phyloP scores from a whole-genome alignment of 2,888 invertebrate species.

The Horisme vitalbata region DNA sequence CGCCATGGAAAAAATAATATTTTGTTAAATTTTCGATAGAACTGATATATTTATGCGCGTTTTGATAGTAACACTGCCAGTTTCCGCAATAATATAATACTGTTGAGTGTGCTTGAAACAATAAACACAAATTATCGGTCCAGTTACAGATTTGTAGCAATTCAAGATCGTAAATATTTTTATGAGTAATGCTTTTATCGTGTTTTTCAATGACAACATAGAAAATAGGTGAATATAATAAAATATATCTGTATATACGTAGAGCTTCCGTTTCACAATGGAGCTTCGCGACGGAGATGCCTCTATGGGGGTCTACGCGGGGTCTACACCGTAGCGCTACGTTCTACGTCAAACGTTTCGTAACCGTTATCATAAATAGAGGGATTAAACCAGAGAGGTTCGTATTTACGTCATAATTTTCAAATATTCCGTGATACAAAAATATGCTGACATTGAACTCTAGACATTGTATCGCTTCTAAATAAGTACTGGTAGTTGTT shows the following conservation, averaged over 20 bases:
- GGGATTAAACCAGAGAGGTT: constrained; percentile 18
- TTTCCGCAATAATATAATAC: constrained; percentile 27
- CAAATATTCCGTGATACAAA: constrained; percentile 21
- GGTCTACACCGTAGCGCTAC: constrained; percentile 30
- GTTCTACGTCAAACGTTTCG: constrained; percentile 16
- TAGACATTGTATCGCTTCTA: constrained; percentile 5
- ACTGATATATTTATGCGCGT: constrained; percentile 15
- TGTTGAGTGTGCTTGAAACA: constrained; percentile 14
- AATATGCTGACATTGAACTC: constrained; percentile 30
- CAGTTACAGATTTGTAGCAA: constrained; percentile 7
- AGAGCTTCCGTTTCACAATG: too few relatives aligned
- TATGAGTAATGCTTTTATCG: constrained; percentile 2
- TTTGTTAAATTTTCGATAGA: constrained; percentile 11
- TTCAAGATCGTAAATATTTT: constrained; percentile 17
- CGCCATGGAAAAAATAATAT: constrained; percentile 18
- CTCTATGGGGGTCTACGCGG: constrained; percentile 21
- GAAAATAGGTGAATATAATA: constrained; percentile 11
- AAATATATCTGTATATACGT: not conserved
- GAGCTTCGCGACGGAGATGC: too few relatives aligned
- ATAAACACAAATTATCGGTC: constrained; percentile 19
- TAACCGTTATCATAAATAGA: constrained; percentile 16
- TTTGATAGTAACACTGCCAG: constrained; percentile 17
- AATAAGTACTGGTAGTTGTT: too few relatives aligned
- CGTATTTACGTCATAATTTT: constrained; percentile 23
- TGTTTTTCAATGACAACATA: constrained; percentile 7